Base-by-base conservation (phyloP, 2,888 invertebrate species). In the Dicroscelio sp. region DNA sequence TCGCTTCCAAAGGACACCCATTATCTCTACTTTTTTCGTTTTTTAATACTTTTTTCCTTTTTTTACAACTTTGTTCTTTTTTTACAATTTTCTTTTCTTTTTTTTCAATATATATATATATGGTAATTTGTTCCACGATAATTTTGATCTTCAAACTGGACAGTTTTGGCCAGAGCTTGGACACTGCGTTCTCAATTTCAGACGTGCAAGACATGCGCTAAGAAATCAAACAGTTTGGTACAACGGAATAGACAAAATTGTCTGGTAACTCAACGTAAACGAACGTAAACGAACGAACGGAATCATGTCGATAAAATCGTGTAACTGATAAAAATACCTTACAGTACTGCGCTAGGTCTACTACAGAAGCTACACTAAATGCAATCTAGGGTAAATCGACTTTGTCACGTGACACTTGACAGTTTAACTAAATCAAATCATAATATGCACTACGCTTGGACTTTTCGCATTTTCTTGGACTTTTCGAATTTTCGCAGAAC, bases 271-370 rank as follows among this genome's bases (percentile, higher is more conserved):
- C n/a, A n/a, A n/a, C n/a, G n/a, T n/a, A n/a, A n/a, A n/a, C n/a
- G n/a, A n/a, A n/a, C n/a, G n/a, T n/a, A n/a, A n/a, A n/a, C n/a
- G n/a, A n/a, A n/a, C n/a, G n/a, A n/a, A n/a, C n/a, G n/a, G n/a
- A n/a, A n/a, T n/a, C n/a, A n/a, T n/a, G n/a, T n/a, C n/a, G n/a
- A n/a, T 38, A 38, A 12, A 38, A 8, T 38, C 14, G 43, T 38
- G 43, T 38, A 14, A 14, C 43, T 38, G 43, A n/a, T n/a, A n/a
- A n/a, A n/a, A 73, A 63, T 87, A 87, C 30, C 20, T 80, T 80
- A 76, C 82, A 82, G 80, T 89, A 86, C 80, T 89, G 89, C 80
- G 58, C 89, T 89, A 89, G 76, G 23, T 89, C 89, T 89, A 89
- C 89, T 76, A 71, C 86, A 85, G 14, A 89, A 88, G 88, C 88